These are phyloP conservation scores for Cuculus canorus DNA, from an alignment of 2,797 vertebrate species.

Conservation along the genomic window DNA sequence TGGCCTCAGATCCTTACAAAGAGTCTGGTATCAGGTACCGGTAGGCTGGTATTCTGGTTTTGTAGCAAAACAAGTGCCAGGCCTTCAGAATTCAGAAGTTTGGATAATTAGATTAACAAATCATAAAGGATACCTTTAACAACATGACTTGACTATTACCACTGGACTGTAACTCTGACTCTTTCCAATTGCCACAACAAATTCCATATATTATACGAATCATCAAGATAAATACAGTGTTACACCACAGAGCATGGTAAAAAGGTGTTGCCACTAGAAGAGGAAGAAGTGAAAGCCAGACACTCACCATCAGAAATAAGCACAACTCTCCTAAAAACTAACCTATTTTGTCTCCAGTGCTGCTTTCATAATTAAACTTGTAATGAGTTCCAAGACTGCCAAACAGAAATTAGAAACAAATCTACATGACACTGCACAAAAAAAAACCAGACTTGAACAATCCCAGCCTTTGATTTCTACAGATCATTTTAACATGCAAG, in stretches of 20 bases:
- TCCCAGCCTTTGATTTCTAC: background rate
- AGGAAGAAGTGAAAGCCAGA: background rate
- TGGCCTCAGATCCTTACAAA: accelerated
- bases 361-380: background rate
- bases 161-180: background rate
- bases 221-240: background rate
- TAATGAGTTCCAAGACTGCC: background rate
- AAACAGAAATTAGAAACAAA: background rate
- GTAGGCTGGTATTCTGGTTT: background rate
- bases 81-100: background rate
- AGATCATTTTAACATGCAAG: background rate
- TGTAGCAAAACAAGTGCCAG: background rate
- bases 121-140: background rate
- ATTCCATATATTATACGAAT: background rate
- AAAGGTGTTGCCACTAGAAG: background rate
- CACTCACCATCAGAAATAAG: background rate
- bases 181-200: background rate
- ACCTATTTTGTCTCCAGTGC: background rate
- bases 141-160: background rate
- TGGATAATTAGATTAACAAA: background rate
- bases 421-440: background rate
- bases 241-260: background rate
- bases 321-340: background rate
- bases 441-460: background rate
- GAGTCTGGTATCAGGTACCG: background rate